Base-by-base conservation (phyloP, 2,888 invertebrate genomes). In the Tipula lateralis region DNA sequence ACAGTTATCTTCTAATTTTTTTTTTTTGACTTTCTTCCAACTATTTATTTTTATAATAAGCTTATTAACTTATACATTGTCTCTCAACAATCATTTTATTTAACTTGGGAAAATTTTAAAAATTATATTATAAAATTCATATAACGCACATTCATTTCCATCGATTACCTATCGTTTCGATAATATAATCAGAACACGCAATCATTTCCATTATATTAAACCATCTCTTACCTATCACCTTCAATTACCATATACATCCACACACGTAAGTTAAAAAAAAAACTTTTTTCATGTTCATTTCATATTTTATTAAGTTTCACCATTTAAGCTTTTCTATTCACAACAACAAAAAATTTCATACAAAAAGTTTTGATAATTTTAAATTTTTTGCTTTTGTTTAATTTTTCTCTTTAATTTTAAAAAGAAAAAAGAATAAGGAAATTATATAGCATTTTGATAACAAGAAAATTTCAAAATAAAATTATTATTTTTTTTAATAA, bases 381-480 rank as follows among this genome's bases (percentile, higher is more conserved):
- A 24, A 5, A n/a, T n/a, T 13, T 44, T n/a, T 24, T n/a, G n/a
- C n/a, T 50, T 24, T 66, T 66, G 19, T 19, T 50, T 66, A n/a
- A n/a, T n/a, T n/a, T n/a, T n/a, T n/a, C n/a, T n/a, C n/a, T n/a
- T n/a, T n/a, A n/a, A n/a, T n/a, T 66, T 66, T 66, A 9, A 66
- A 66, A 66, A 66, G 66, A 66, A 66, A 66, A 66, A 66, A 66
- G 66, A 66, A 66, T 66, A 66, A 66, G 66, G 66, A 66, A 66
- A 66, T 66, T 66, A 24, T n/a, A n/a, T 66, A 66, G 66, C 66
- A 66, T 4, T 66, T 66, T 66, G 66, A 66, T 24, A 66, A 24
- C 9, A 66, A 66, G 66, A 66, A 66, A 50, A 50, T 44, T 44
- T 6, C n/a, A 44, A n/a, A 44, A 16, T 16, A 44, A 66, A 66